These are phyloP conservation scores for Elysia chlorotica DNA, from an alignment of 1,140 invertebrate genomes.

Conservation along the genomic window DNA sequence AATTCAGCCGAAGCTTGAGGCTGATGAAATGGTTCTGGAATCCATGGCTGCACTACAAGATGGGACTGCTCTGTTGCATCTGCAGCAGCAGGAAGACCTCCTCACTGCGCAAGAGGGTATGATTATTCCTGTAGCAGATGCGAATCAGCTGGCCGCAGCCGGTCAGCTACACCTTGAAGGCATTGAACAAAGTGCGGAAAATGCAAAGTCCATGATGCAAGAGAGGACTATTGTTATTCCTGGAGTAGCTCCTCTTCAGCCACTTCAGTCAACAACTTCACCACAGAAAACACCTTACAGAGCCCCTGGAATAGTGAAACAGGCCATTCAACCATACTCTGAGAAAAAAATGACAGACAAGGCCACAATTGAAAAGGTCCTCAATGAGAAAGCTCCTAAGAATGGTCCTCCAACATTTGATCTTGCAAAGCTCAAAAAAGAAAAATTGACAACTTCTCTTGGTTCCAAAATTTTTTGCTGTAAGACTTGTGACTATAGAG, in stretches of 20 bases:
- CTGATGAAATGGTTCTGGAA: background rate
- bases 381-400: background rate
- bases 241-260: too few species aligned
- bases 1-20: background rate
- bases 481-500: constrained; percentile 9
- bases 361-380: background rate
- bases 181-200: too few species aligned
- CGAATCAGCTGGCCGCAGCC: too few species aligned
- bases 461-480: constrained; percentile 18
- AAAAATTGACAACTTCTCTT: constrained; percentile 3
- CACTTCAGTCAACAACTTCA: too few species aligned
- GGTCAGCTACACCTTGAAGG: too few species aligned
- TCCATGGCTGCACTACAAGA: background rate
- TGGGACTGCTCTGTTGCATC: background rate
- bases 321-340: too few species aligned
- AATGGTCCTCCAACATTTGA: background rate
- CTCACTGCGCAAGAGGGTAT: background rate
- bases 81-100: background rate
- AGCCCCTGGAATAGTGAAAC: background rate
- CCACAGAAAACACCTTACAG: background rate
- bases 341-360: background rate
- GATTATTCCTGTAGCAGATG: background rate
- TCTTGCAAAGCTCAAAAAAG: constrained; percentile 2
- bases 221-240: too few species aligned
- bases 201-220: too few species aligned